Conservation (phyloP, 2,113 vertebrate species). For the Thamnaconus septentrionalis region DNA sequence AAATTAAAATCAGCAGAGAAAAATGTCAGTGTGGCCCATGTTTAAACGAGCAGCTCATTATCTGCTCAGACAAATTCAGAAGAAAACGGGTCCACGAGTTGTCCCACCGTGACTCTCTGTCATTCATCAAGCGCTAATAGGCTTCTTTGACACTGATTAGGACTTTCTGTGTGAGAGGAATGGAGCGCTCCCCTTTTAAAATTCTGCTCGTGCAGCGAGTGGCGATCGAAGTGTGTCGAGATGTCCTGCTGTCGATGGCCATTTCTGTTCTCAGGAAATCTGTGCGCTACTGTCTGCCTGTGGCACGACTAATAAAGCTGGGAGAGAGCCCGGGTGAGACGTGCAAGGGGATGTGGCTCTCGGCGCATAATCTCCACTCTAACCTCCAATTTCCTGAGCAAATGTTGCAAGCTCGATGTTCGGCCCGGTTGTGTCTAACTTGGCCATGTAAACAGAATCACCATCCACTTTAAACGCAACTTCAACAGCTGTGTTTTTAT, state of each 20-base stretch:
- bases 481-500: too few relatives aligned
- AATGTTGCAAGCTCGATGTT: conserved; percentile 24
- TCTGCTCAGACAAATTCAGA: too few relatives aligned
- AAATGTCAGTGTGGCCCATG: too few relatives aligned
- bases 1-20: too few relatives aligned
- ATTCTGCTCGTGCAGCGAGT: too few relatives aligned
- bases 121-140: too few relatives aligned
- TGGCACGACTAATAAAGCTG: conserved; percentile 26
- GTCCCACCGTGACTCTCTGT: too few relatives aligned
- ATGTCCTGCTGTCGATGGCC: conserved; percentile 11
- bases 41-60: too few relatives aligned
- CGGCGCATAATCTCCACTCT: conserved; percentile 15
- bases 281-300: conserved; percentile 23
- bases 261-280: conserved; percentile 20
- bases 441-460: conserved; percentile 25
- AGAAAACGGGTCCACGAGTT: too few relatives aligned
- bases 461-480: conserved; percentile 4
- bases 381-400: conserved; percentile 38
- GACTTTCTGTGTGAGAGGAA: too few relatives aligned
- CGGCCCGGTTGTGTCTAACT: conserved; percentile 21
- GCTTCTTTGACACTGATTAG: too few relatives aligned
- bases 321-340: conserved; percentile 26
- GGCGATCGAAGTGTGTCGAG: conserved; percentile 7
- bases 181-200: too few relatives aligned
- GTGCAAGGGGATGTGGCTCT: conserved; percentile 3